Evolutionary conservation across 2,888 invertebrate genomes (phyloP).

Genomic region (Cistogaster globosa): DNA sequence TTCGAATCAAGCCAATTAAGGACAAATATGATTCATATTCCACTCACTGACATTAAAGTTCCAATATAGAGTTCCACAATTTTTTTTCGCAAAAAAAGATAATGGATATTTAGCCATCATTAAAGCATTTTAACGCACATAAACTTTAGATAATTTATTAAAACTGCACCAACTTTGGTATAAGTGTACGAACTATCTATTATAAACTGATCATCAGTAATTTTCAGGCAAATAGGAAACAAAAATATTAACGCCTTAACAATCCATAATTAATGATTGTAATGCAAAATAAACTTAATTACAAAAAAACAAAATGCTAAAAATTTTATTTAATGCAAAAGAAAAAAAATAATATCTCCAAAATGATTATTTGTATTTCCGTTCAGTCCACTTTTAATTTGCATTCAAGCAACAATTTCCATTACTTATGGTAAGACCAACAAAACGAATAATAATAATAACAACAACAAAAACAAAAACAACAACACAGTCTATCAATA

Average conservation of each 20-base stretch:
- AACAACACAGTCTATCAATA: constrained; percentile 41
- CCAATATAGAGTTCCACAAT: too few relatives aligned
- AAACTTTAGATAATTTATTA: too few relatives aligned
- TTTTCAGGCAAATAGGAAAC: constrained; percentile 45
- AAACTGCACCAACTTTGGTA: not conserved
- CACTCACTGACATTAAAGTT: too few relatives aligned
- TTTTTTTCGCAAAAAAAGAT: too few relatives aligned
- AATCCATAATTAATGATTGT: constrained; percentile 43
- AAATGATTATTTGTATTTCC: constrained; percentile 54
- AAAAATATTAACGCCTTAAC: constrained; percentile 33
- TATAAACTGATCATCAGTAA: not conserved
- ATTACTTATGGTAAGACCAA: constrained; percentile 42
- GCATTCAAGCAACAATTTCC: constrained; percentile 54
- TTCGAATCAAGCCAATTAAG: too few relatives aligned
- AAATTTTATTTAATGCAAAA: not conserved
- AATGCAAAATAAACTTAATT: constrained; percentile 37
- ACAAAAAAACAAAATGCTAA: too few relatives aligned
- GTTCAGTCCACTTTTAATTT: constrained; percentile 48
- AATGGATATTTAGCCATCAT: too few relatives aligned
- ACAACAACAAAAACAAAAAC: not conserved
- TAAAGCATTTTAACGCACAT: too few relatives aligned
- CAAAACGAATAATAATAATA: constrained; percentile 10
- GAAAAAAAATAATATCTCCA: not conserved
- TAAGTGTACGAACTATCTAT: constrained; percentile 28
- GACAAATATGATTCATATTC: too few relatives aligned